phyloP scores from a whole-genome alignment of 2,113 vertebrate species.

The Channa maculata region DNA sequence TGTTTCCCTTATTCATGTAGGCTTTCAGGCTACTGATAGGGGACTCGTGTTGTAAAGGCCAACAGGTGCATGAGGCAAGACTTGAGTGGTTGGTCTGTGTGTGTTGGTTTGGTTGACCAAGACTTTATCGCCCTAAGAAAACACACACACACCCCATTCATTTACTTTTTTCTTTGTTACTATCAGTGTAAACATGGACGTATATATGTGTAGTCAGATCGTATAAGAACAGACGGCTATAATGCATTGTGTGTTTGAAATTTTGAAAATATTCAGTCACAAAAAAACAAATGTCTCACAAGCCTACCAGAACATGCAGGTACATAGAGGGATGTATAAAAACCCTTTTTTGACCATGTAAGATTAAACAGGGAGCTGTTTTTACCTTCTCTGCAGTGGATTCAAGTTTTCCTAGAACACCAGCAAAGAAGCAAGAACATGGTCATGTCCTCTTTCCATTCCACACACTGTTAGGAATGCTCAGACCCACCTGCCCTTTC shows the following conservation, averaged over 20 bases:
- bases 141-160: conserved; percentile 11
- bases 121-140: conserved; percentile 27
- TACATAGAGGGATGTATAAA: too few species aligned
- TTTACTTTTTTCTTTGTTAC: conserved; percentile 1
- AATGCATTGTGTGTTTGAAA: not conserved
- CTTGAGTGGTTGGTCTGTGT: not conserved
- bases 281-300: not conserved
- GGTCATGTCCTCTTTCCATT: conserved; percentile 10
- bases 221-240: conserved; percentile 2
- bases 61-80: conserved; percentile 3
- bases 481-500: conserved; percentile 77
- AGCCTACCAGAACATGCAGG: not conserved
- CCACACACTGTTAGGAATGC: conserved; percentile 58
- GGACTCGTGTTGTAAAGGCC: not conserved
- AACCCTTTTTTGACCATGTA: not conserved
- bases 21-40: conserved; percentile 9
- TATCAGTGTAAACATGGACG: conserved; percentile 1
- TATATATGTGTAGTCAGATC: not conserved
- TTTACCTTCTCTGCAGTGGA: conserved; percentile 11
- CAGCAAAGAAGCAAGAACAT: conserved; percentile 5
- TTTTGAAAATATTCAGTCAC: not conserved
- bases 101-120: conserved; percentile 11
- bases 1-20: conserved; percentile 8
- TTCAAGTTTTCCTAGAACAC: conserved; percentile 27
- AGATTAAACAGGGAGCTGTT: conserved; percentile 1